Percentiles rank a stretch among this genome's conserved stretches.
These are phyloP conservation scores for Listronotus oregonensis DNA, from an alignment of 1,140 invertebrate genomes.

Conservation along the genomic window DNA sequence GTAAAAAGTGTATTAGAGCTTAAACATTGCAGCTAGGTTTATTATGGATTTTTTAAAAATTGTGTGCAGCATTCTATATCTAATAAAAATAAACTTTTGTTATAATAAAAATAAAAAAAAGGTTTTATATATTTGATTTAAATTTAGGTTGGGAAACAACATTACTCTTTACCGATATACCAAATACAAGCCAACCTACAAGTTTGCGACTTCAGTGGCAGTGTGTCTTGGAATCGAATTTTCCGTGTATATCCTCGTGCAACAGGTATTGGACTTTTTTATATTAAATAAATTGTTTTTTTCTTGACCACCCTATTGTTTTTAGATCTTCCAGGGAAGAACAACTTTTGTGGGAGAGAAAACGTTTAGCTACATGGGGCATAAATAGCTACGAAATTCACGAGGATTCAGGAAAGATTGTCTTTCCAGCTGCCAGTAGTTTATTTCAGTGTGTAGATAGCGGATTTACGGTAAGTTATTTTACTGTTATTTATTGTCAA, in stretches of 20 bases:
- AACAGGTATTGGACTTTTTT: conserved; percentile 53
- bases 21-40: no score
- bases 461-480: conserved; percentile 65
- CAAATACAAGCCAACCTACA: conserved; percentile 60
- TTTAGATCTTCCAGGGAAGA: conserved; percentile 77
- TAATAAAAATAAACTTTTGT: no score
- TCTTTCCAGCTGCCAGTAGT: conserved; percentile 88
- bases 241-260: conserved; percentile 63
- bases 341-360: conserved; percentile 87
- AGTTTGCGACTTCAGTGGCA: conserved; percentile 68
- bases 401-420: conserved; percentile 76
- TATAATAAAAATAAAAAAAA: neutral
- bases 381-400: conserved; percentile 93
- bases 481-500: no score
- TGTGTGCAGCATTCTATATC: no score
- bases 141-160: conserved; percentile 76
- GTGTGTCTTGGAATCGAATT: conserved; percentile 72
- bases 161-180: conserved; percentile 82
- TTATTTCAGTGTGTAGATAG: conserved; percentile 80
- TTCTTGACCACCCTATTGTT: neutral
- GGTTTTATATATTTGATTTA: neutral
- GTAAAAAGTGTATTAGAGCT: no score
- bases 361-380: conserved; percentile 87
- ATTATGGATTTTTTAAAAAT: no score
- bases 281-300: neutral